These are phyloP conservation scores for Alfaro cultratus DNA, from an alignment of 2,797 vertebrate species.

Conservation along the genomic window DNA sequence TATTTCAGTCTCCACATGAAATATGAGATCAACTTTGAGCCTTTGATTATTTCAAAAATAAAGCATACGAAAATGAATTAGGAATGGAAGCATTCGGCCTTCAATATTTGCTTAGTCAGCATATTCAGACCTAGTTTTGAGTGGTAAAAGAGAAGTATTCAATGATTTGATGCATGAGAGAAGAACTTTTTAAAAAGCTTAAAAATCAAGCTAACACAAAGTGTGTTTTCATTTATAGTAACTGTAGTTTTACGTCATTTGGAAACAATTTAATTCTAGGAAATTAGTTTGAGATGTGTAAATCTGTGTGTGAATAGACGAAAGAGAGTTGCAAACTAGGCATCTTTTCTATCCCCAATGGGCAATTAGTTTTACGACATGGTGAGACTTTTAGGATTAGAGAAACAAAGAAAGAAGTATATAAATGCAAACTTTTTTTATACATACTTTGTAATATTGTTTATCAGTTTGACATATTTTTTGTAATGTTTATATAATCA, in stretches of 20 bases:
- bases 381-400: neutral
- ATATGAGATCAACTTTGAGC: conserved; percentile 36
- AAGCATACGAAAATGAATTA: neutral
- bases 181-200: neutral
- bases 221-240: neutral
- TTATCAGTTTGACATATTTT: neutral
- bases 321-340: neutral
- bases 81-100: neutral
- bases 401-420: neutral
- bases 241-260: neutral
- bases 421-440: no score
- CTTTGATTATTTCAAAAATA: conserved; percentile 52
- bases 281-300: neutral
- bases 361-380: neutral
- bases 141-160: neutral
- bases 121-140: neutral
- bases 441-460: neutral
- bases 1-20: conserved; percentile 66
- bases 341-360: neutral
- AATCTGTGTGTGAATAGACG: neutral
- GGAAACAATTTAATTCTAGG: neutral
- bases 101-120: neutral
- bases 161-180: neutral
- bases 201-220: neutral
- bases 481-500: neutral